These are phyloP conservation scores for Osedax frankpressi DNA, from an alignment of 2,888 invertebrate genomes.

Conservation along the genomic window DNA sequence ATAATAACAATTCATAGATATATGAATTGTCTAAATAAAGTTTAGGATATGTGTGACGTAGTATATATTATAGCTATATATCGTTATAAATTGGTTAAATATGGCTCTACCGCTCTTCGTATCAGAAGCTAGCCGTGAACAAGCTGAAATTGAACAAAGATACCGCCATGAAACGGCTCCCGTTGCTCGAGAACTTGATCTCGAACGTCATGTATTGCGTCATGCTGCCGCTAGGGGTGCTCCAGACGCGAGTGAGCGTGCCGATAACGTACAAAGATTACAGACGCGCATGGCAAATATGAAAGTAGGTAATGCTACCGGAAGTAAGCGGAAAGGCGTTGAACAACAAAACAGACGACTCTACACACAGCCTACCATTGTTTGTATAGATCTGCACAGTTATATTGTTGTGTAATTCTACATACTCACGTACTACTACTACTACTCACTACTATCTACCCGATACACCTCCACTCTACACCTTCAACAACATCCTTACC, in stretches of 20 bases:
- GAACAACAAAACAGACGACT: slow-evolving; percentile 29
- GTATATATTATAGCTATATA: background rate
- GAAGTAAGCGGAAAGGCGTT: background rate
- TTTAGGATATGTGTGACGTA: background rate
- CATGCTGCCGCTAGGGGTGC: slow-evolving; percentile 31
- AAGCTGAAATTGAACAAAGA: slow-evolving; percentile 28
- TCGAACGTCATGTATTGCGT: slow-evolving; percentile 43
- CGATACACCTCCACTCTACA: background rate
- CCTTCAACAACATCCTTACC: background rate
- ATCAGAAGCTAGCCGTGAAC: too few species aligned
- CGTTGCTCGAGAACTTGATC: slow-evolving; percentile 42
- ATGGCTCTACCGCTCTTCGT: too few species aligned
- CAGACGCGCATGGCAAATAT: slow-evolving; percentile 40
- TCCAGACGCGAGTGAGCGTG: background rate
- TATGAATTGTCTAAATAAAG: too few species aligned
- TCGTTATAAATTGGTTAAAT: too few species aligned
- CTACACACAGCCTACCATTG: slow-evolving; percentile 40
- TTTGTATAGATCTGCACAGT: slow-evolving; percentile 26
- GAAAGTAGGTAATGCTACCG: slow-evolving; percentile 18
- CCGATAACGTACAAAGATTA: background rate
- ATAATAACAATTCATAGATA: too few species aligned
- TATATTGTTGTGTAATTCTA: too few species aligned
- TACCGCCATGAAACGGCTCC: slow-evolving; percentile 38
- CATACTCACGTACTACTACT: too few species aligned
- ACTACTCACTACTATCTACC: too few species aligned